Evolutionary conservation across 1,140 invertebrate species (phyloP).

Genomic region (Apocrypta bakeri): DNA sequence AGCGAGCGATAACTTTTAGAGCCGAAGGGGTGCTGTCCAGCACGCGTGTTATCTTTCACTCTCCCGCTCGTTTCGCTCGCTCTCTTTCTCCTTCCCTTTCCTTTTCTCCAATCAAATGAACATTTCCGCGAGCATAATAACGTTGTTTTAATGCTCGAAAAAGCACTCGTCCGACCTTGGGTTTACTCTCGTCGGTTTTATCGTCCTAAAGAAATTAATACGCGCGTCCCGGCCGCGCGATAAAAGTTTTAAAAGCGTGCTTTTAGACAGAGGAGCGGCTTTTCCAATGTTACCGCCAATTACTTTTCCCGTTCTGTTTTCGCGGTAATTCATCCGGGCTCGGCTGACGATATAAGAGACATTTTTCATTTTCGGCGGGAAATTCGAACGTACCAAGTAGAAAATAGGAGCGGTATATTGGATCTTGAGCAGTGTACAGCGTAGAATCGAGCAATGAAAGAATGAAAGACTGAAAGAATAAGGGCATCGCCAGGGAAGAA

Average conservation of each 20-base stretch:
- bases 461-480: conserved; percentile 20
- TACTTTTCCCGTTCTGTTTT: conserved; percentile 44
- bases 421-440: not conserved
- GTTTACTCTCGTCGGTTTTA: conserved; percentile 28
- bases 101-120: conserved; percentile 34
- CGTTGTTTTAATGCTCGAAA: conserved; percentile 48
- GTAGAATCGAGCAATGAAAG: not conserved
- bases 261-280: conserved; percentile 30
- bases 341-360: not conserved
- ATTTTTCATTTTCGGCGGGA: not conserved
- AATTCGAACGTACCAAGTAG: conserved; percentile 2
- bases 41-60: conserved; percentile 40
- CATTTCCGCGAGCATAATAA: conserved; percentile 47
- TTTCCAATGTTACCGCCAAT: conserved; percentile 43
- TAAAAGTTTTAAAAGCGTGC: conserved; percentile 48
- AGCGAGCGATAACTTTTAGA: conserved; percentile 33
- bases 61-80: conserved; percentile 20
- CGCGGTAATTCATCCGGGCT: conserved; percentile 31
- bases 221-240: conserved; percentile 32
- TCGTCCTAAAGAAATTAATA: conserved; percentile 46
- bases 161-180: conserved; percentile 29
- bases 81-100: not conserved
- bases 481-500: conserved; percentile 8
- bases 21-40: conserved; percentile 19
- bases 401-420: conserved; percentile 8